Base-by-base conservation (phyloP, 1,140 invertebrate genomes). In the Rhyzopertha dominica region DNA sequence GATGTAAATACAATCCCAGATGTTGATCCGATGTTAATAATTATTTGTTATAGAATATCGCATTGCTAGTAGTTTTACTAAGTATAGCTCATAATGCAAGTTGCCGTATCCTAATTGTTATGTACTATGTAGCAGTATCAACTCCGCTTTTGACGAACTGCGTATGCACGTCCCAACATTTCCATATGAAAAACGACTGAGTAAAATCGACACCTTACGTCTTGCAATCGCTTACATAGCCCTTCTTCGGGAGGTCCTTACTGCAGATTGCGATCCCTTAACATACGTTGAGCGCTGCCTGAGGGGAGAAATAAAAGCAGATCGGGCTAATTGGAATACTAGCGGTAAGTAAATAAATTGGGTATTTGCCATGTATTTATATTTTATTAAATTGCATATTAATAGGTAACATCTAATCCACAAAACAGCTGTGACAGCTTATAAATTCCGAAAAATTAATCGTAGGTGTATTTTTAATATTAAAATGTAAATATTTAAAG, bases 191-290 rank as follows among this genome's bases (percentile, higher is more conserved):
- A 98, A 98, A 66, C 74, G 95, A 3, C 75, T 98, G 2, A 95
- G 92, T 47, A 98, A 98, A 74, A 97, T 98, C 49, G 95, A 98
- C 72, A 98, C 95, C 0, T 73, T 98, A 1, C 79, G 94, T 2
- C 70, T 98, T 39, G 94, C 95, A 12, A 97, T 98, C 42, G 92
- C 94, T 0, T 98, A 98, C 68, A 98, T 98, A 39, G 90, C 92
- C 1, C 72, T 99, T 17, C 77, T 99, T 0, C 71, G 87, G 44
- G 93, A 96, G 68, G 82, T 97, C 2, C 71, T 98, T 13, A 81
- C 83, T n/a, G 87, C 90, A 0, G 88, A 92, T 43, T 85, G 85
- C 47, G 91, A 97, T 67, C 92, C 93, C 0, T 63, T 96, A 9
- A 91, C 90, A 1, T 95, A 95, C 62, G 90, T 97, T 13, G 92